Evolutionary conservation across 2,113 vertebrate species (phyloP).

Genomic region (Rhadina sibilatrix): DNA sequence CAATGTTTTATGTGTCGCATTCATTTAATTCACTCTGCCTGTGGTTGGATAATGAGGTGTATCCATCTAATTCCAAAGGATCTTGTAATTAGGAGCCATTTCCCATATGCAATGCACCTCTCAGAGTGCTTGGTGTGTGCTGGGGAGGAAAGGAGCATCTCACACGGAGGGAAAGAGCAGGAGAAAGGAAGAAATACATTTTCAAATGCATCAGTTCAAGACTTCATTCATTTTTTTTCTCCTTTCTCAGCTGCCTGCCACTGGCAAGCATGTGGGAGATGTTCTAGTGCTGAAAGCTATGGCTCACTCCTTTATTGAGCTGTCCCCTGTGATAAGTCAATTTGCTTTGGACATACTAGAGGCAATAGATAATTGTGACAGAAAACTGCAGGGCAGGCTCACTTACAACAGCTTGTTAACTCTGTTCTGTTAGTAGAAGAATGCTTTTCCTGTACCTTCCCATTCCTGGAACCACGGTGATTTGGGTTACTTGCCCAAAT

Average conservation of each 20-base stretch:
- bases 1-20: neutral
- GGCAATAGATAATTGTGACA: constrained; percentile 13
- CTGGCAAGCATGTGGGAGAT: constrained; percentile 38
- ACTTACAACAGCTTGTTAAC: neutral
- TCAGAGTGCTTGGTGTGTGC: neutral
- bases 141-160: neutral
- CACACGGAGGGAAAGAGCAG: neutral
- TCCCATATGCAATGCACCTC: neutral
- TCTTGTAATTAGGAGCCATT: neutral
- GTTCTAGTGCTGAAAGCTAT: constrained; percentile 30
- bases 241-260: constrained; percentile 25
- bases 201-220: neutral
- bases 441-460: neutral
- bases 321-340: neutral
- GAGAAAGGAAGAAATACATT: neutral
- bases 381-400: neutral
- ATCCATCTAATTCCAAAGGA: neutral
- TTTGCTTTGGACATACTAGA: constrained; percentile 34
- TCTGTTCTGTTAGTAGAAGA: neutral
- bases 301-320: constrained; percentile 11
- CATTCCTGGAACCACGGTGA: neutral
- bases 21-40: neutral
- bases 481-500: neutral
- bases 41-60: neutral
- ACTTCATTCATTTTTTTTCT: neutral